phyloP scores from a whole-genome alignment of 2,113 vertebrate species.

The Hypocryptadius cinnamomeus region DNA sequence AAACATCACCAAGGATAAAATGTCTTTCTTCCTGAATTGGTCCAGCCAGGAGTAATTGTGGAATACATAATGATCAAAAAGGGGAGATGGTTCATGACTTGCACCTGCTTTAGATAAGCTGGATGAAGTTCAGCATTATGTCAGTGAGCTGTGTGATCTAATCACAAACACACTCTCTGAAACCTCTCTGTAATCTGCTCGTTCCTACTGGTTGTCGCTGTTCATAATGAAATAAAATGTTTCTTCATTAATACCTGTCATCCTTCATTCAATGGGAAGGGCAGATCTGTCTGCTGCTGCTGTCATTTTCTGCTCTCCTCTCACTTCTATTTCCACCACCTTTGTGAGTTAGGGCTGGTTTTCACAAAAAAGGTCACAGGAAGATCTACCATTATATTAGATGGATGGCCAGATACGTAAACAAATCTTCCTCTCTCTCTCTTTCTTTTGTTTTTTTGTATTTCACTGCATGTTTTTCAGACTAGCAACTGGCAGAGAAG shows the following conservation, averaged over 20 bases:
- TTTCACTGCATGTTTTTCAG: background rate
- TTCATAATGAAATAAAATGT: constrained; percentile 42
- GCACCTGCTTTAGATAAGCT: background rate
- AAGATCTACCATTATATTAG: background rate
- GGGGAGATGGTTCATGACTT: background rate
- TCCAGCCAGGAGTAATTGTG: background rate
- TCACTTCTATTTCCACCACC: background rate
- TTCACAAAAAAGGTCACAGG: constrained; percentile 21
- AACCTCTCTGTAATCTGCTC: constrained; percentile 18
- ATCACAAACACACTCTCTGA: constrained; percentile 31
- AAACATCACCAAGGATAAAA: background rate
- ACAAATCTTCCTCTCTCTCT: background rate
- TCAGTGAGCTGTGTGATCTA: constrained; percentile 6
- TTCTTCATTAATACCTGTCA: constrained; percentile 36
- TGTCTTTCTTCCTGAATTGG: background rate
- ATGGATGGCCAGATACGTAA: background rate
- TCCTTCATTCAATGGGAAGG: constrained; percentile 27
- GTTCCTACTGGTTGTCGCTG: background rate
- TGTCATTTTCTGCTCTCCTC: background rate
- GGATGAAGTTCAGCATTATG: constrained; percentile 19
- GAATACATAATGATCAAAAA: background rate
- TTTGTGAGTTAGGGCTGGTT: background rate
- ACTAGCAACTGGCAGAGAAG: background rate
- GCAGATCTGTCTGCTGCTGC: constrained; percentile 7
- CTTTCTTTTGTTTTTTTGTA: background rate